Percentiles rank a stretch among this genome's conserved stretches.
Evolutionary conservation across 2,888 invertebrate genomes (phyloP).

Genomic region (Sarcophaga caerulescens): DNA sequence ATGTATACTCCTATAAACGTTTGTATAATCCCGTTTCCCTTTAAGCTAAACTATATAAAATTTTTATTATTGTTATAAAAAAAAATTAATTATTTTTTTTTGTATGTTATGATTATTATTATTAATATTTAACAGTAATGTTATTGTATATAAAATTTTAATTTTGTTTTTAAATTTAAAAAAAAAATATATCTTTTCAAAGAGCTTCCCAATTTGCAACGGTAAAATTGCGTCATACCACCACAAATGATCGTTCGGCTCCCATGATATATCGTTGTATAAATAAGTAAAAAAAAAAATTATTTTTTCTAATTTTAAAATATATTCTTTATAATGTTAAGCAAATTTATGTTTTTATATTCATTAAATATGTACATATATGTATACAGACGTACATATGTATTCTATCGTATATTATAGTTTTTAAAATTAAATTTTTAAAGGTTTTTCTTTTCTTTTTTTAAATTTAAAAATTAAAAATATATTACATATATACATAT

Average conservation of each 20-base stretch:
- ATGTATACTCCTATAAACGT: no score
- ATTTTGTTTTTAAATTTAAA: no score
- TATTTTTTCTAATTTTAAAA: slow-evolving; percentile 22
- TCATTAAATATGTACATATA: not conserved
- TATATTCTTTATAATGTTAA: slow-evolving; percentile 23
- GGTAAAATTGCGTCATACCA: slow-evolving; percentile 92
- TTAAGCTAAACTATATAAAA: no score
- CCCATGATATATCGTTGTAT: slow-evolving; percentile 84
- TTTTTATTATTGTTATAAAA: no score
- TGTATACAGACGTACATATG: slow-evolving; percentile 12
- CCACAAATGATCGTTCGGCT: slow-evolving; percentile 92
- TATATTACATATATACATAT: no score
- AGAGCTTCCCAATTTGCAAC: slow-evolving; percentile 94
- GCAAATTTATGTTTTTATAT: slow-evolving; percentile 25
- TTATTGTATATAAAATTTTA: not conserved
- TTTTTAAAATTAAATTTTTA: no score
- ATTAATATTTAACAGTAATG: not conserved
- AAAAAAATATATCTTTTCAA: slow-evolving; percentile 73
- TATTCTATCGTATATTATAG: not conserved
- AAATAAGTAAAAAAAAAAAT: slow-evolving; percentile 73
- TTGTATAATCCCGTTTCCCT: no score
- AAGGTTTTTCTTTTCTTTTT: no score
- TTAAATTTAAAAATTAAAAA: no score
- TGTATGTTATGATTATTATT: not conserved
- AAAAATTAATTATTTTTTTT: no score